Conservation (phyloP, 2,797 vertebrate genomes). For the Varecia variegata region DNA sequence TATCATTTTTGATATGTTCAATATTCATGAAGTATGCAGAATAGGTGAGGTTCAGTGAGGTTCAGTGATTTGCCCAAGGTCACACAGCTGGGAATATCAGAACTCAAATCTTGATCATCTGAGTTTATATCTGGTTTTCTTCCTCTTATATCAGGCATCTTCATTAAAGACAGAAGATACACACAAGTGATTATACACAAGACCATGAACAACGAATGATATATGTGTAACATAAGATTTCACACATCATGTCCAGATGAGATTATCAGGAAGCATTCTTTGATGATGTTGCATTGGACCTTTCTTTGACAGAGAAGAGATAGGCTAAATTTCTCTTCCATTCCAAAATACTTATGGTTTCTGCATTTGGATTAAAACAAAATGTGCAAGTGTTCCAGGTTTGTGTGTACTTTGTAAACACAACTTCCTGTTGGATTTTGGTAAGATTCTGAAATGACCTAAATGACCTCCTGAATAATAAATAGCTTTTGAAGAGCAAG, state of each 20-base stretch:
- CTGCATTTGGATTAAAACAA: constrained; percentile 53
- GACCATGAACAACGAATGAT: neutral
- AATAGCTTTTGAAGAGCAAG: constrained; percentile 55
- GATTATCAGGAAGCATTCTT: neutral
- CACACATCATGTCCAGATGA: neutral
- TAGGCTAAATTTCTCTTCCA: constrained; percentile 35
- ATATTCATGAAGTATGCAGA: neutral
- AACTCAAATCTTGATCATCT: neutral
- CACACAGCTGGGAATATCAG: constrained; percentile 10
- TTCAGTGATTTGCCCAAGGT: neutral
- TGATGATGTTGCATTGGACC: neutral
- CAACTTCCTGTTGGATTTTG: constrained; percentile 55
- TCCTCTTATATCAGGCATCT: neutral
- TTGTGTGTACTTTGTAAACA: constrained; percentile 63
- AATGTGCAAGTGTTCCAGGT: constrained; percentile 50
- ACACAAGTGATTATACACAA: neutral
- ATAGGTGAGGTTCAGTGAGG: neutral
- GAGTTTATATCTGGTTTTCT: neutral
- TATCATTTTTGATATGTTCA: constrained; percentile 22
- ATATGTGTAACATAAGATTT: neutral
- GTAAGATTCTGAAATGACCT: constrained; percentile 57
- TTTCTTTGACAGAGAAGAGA: constrained; percentile 39
- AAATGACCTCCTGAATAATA: constrained; percentile 67
- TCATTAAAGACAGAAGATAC: neutral
- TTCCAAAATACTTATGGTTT: constrained; percentile 42